Conservation (phyloP, 1,140 invertebrate genomes). For the Drosophila sturtevanti region DNA sequence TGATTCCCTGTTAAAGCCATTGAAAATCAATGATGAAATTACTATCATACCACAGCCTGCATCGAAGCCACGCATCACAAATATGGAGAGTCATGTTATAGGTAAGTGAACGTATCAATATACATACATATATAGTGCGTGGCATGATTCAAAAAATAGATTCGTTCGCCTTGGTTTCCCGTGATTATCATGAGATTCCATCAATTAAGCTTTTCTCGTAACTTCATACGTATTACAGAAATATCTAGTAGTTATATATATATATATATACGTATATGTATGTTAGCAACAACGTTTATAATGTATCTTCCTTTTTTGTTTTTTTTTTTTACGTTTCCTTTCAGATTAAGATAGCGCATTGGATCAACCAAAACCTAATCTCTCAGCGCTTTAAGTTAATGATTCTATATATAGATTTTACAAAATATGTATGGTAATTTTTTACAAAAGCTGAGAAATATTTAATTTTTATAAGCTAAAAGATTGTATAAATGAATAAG, state of each 20-base stretch:
- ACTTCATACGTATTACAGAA: too few species aligned
- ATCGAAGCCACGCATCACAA: constrained; percentile 81
- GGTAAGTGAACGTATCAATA: constrained; percentile 60
- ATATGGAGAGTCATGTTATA: constrained; percentile 83
- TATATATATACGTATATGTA: too few species aligned
- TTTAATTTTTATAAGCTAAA: constrained; percentile 38
- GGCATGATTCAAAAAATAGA: neutral
- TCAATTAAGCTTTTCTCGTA: too few species aligned
- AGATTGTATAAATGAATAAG: constrained; percentile 18
- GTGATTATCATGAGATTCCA: too few species aligned
- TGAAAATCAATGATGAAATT: constrained; percentile 96
- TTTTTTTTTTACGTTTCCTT: too few species aligned
- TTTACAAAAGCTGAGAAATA: constrained; percentile 6
- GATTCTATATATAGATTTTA: constrained; percentile 9
- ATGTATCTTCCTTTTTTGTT: neutral
- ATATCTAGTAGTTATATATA: too few species aligned
- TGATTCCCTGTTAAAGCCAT: constrained; percentile 90
- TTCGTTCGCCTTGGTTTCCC: too few species aligned
- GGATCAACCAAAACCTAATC: constrained; percentile 74
- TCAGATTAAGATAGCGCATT: constrained; percentile 66
- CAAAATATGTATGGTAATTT: constrained; percentile 1
- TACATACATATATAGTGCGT: too few species aligned
- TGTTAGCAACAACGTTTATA: too few species aligned
- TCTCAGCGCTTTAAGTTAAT: constrained; percentile 71
- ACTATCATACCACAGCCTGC: constrained; percentile 95